Conservation (phyloP, 1,140 invertebrate species). For the Drosophila grimshawi region DNA sequence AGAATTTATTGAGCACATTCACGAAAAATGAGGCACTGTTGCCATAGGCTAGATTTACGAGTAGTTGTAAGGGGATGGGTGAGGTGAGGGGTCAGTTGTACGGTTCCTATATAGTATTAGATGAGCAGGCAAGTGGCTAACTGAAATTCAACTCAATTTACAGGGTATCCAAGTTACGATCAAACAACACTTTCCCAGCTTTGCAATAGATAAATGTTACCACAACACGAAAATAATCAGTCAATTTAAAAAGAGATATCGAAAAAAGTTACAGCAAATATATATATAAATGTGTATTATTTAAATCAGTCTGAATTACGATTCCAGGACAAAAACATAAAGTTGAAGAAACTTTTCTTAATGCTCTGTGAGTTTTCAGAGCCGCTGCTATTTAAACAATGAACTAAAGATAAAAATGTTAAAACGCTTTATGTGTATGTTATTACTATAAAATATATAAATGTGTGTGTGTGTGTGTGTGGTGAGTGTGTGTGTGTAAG, state of each 20-base stretch:
- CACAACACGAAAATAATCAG: not conserved
- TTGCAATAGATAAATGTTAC: not conserved
- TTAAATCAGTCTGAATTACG: not conserved
- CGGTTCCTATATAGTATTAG: conserved; percentile 17
- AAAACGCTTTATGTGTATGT: conserved; percentile 59
- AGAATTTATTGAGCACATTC: conserved; percentile 1
- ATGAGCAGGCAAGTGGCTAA: not conserved
- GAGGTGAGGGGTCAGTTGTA: not conserved
- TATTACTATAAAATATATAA: conserved; percentile 17
- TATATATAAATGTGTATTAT: not conserved
- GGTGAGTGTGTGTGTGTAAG: conserved; percentile 32
- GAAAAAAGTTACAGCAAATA: conserved; percentile 6
- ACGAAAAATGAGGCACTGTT: conserved; percentile 2
- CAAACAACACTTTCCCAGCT: conserved; percentile 18
- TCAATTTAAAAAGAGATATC: conserved; percentile 9
- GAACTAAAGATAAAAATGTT: conserved; percentile 49
- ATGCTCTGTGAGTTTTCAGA: not conserved
- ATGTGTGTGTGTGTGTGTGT: conserved; percentile 32
- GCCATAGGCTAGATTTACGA: conserved; percentile 13
- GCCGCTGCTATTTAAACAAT: conserved; percentile 1
- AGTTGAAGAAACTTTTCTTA: not conserved
- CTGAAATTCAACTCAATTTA: conserved; percentile 17
- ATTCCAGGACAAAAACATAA: not conserved
- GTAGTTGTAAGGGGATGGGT: conserved; percentile 5
- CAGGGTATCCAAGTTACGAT: conserved; percentile 36